A percentile compares a stretch with the other conserved stretches of the same genome.
Conservation (phyloP, 2,113 vertebrate genomes). For the Uropsilus gracilis region DNA sequence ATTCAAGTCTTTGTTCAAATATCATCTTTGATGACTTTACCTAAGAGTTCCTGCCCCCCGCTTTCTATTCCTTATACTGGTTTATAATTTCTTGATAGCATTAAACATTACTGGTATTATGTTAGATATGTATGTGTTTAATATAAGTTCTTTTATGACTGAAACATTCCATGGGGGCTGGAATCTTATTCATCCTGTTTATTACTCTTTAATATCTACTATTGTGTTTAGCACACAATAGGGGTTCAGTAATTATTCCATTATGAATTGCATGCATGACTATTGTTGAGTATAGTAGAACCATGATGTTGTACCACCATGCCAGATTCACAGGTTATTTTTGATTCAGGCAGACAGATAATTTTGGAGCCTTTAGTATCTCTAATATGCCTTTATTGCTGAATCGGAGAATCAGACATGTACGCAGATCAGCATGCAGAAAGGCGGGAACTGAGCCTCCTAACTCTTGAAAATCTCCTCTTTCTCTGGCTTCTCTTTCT, state of each 20-base stretch:
- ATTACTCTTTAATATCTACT: not conserved
- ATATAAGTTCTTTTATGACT: constrained; percentile 3
- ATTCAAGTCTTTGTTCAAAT: not conserved
- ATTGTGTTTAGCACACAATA: not conserved
- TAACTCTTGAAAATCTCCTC: too few relatives aligned
- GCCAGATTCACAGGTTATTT: too few relatives aligned
- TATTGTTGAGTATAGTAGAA: not conserved
- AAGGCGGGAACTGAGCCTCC: too few relatives aligned
- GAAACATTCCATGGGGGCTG: not conserved
- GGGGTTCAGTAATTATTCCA: not conserved
- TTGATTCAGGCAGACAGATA: too few relatives aligned
- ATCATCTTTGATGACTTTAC: not conserved
- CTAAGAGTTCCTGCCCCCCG: not conserved
- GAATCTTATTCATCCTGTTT: not conserved
- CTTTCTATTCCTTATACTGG: not conserved
- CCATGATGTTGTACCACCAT: too few relatives aligned
- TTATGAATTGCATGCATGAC: not conserved
- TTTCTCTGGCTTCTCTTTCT: too few relatives aligned
- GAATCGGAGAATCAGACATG: too few relatives aligned
- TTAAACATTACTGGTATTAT: not conserved
- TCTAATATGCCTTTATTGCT: too few relatives aligned
- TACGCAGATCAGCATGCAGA: too few relatives aligned
- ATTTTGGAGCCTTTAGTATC: too few relatives aligned
- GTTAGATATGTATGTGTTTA: not conserved
- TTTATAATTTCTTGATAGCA: not conserved